phyloP scores from a whole-genome alignment of 2,797 vertebrate species.

The Gephyroberyx darwinii region DNA sequence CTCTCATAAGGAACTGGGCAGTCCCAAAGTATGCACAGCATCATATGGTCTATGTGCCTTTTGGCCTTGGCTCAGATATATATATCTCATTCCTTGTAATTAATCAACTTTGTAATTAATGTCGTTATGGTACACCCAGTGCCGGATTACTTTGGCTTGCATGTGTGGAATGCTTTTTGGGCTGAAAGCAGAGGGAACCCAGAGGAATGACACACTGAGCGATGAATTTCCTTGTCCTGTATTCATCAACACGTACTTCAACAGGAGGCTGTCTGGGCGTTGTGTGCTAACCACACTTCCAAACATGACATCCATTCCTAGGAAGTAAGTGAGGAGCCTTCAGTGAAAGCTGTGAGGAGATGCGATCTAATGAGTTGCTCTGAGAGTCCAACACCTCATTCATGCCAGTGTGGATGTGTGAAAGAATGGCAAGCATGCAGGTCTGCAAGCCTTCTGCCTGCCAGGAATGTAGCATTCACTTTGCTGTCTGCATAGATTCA shows the following conservation, averaged over 20 bases:
- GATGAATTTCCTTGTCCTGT: neutral
- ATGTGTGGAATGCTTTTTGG: constrained; percentile 16
- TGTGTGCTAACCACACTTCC: constrained; percentile 21
- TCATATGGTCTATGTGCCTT: neutral
- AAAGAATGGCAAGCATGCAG: constrained; percentile 69
- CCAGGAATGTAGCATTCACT: constrained; percentile 60
- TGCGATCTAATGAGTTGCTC: constrained; percentile 2
- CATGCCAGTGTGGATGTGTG: constrained; percentile 33
- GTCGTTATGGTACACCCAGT: neutral
- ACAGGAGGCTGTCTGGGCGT: constrained; percentile 17
- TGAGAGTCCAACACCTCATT: constrained; percentile 11
- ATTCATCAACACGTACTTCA: constrained; percentile 27
- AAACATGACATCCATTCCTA: neutral
- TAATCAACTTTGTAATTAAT: neutral
- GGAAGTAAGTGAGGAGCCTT: neutral
- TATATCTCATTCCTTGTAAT: neutral
- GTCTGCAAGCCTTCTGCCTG: constrained; percentile 52
- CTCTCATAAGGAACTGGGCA: neutral
- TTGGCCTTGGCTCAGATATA: neutral
- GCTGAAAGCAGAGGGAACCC: neutral
- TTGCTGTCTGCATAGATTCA: constrained; percentile 45
- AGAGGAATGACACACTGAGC: neutral
- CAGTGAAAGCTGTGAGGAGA: neutral
- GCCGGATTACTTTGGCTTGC: neutral
- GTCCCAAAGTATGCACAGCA: neutral